Evolutionary conservation across 1,140 invertebrate species (phyloP).

Genomic region (Listronotus bonariensis): DNA sequence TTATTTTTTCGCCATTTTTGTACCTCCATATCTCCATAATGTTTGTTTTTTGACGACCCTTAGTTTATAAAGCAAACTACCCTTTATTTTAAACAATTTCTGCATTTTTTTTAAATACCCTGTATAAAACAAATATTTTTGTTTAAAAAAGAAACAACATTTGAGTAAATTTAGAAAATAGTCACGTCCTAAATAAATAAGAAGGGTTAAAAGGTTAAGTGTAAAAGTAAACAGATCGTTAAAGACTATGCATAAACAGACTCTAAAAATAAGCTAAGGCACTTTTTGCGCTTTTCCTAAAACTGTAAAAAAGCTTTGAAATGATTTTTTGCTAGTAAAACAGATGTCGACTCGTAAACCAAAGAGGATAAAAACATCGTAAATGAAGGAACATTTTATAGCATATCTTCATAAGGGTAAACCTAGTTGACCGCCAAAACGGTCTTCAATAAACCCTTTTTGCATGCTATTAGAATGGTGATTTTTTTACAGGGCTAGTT

Average conservation of each 20-base stretch:
- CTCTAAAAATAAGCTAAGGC: neutral
- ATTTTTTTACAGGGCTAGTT: too few relatives aligned
- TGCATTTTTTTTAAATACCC: too few relatives aligned
- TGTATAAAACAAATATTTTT: neutral
- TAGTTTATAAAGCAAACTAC: too few relatives aligned
- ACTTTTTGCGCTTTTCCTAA: neutral
- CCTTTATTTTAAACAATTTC: too few relatives aligned
- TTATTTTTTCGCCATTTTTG: too few relatives aligned
- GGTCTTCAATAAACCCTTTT: too few relatives aligned
- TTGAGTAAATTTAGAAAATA: neutral
- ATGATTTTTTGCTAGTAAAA: constrained; percentile 6
- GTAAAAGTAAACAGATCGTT: constrained; percentile 7
- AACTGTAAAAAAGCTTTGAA: constrained; percentile 3
- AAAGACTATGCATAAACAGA: neutral
- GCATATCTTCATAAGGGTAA: constrained; percentile 3
- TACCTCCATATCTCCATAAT: too few relatives aligned
- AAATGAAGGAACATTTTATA: neutral
- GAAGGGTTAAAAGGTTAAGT: neutral
- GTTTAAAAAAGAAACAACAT: neutral
- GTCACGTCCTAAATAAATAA: neutral
- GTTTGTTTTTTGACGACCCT: too few relatives aligned
- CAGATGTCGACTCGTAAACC: neutral
- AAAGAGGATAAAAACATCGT: constrained; percentile 7
- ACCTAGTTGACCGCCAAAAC: neutral
- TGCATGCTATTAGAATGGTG: too few relatives aligned